These are phyloP conservation scores for Lottia gigantea DNA, from an alignment of 2,888 invertebrate species.

Conservation along the genomic window DNA sequence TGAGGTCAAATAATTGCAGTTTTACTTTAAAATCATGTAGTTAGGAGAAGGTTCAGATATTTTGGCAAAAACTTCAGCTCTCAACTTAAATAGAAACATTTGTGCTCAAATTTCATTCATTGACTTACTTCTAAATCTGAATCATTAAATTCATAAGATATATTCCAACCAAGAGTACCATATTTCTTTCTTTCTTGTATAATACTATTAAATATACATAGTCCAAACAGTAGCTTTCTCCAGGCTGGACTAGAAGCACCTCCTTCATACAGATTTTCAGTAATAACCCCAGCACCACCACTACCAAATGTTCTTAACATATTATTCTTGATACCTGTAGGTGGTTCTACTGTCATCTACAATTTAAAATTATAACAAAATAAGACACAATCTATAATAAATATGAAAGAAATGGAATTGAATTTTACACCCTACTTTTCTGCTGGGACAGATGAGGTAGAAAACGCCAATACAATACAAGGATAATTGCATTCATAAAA, in stretches of 20 bases:
- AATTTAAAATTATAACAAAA: no score
- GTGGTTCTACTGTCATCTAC: slow-evolving; percentile 68
- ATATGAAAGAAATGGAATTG: no score
- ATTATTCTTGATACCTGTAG: slow-evolving; percentile 65
- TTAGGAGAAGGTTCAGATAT: not conserved
- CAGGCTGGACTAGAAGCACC: slow-evolving; percentile 45
- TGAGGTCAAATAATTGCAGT: not conserved
- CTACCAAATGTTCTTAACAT: slow-evolving; percentile 63
- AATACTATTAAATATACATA: slow-evolving; percentile 67
- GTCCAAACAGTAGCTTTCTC: slow-evolving; percentile 63
- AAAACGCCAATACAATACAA: no score
- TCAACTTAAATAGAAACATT: not conserved
- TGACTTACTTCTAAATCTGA: slow-evolving; percentile 65
- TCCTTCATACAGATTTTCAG: slow-evolving; percentile 59
- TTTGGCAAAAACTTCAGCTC: not conserved
- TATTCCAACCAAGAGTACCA: slow-evolving; percentile 67
- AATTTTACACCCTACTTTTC: no score
- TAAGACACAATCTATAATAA: no score
- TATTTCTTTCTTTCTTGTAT: slow-evolving; percentile 68
- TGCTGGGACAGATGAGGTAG: no score
- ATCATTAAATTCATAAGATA: slow-evolving; percentile 68
- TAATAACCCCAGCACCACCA: slow-evolving; percentile 60
- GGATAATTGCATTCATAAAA: not conserved
- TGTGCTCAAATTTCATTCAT: not conserved
- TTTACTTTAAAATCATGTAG: slow-evolving; percentile 6